Conservation (phyloP, 2,888 invertebrate genomes). For the Drosophila longiperda region DNA sequence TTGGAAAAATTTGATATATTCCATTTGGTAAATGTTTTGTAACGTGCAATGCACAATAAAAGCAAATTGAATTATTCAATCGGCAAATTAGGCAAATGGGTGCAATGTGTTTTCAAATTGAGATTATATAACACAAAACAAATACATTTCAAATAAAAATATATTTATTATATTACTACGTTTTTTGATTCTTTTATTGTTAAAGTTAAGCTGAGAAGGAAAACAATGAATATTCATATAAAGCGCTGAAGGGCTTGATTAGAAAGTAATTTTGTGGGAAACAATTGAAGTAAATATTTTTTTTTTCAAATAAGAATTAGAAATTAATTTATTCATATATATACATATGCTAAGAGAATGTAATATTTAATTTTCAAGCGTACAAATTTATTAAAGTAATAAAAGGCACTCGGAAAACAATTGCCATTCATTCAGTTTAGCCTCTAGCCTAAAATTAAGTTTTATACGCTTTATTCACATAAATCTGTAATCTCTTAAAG, state of each 20-base stretch:
- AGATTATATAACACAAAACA: neutral
- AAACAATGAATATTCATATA: neutral
- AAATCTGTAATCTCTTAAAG: conserved; percentile 9
- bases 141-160: neutral
- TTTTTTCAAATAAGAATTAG: neutral
- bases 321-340: neutral
- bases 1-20: conserved; percentile 66
- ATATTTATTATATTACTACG: neutral
- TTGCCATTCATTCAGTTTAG: neutral
- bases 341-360: neutral
- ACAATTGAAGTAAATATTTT: neutral
- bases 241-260: neutral
- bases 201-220: neutral
- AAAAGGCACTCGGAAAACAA: neutral
- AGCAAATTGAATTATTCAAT: conserved; percentile 68
- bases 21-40: conserved; percentile 60
- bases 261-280: neutral
- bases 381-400: neutral
- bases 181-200: neutral
- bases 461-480: conserved; percentile 10
- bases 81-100: conserved; percentile 18
- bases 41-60: conserved; percentile 55
- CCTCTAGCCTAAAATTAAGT: neutral
- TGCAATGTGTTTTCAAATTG: conserved; percentile 7
- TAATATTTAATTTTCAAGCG: neutral